Conservation (phyloP, 2,113 vertebrate species). For the Oreotrochilus melanogaster region DNA sequence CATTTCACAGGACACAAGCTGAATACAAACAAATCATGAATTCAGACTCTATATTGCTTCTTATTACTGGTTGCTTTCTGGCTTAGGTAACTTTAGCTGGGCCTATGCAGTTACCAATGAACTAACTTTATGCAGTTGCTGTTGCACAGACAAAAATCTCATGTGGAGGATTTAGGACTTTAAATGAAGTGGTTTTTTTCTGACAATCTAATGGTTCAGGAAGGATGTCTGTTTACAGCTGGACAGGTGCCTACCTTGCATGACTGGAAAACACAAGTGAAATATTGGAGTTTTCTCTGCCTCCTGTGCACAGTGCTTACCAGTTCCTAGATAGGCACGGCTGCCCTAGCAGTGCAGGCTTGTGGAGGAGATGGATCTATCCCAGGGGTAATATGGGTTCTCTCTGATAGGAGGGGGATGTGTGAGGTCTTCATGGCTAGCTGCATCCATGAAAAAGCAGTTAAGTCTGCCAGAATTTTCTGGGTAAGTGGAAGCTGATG, state of each 20-base stretch:
- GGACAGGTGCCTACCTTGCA: background rate
- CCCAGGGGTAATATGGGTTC: too few relatives aligned
- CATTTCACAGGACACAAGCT: background rate
- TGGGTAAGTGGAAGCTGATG: background rate
- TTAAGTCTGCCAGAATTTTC: background rate
- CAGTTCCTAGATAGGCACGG: background rate
- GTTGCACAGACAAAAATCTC: background rate
- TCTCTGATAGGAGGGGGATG: background rate
- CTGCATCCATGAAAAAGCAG: background rate
- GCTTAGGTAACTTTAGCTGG: background rate
- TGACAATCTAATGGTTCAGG: background rate
- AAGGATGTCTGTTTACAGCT: background rate
- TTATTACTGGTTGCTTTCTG: background rate
- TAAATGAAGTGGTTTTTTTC: background rate
- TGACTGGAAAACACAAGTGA: background rate
- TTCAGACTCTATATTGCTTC: background rate
- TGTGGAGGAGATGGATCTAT: background rate
- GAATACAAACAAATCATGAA: background rate
- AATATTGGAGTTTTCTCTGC: background rate
- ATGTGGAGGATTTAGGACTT: background rate
- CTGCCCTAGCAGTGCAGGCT: accelerated
- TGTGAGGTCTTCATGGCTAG: background rate
- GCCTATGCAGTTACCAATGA: background rate
- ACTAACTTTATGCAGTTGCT: too few relatives aligned
- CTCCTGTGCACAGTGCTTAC: background rate